These are phyloP conservation scores for Centrocercus urophasianus DNA, from an alignment of 2,113 vertebrate species.

Conservation along the genomic window DNA sequence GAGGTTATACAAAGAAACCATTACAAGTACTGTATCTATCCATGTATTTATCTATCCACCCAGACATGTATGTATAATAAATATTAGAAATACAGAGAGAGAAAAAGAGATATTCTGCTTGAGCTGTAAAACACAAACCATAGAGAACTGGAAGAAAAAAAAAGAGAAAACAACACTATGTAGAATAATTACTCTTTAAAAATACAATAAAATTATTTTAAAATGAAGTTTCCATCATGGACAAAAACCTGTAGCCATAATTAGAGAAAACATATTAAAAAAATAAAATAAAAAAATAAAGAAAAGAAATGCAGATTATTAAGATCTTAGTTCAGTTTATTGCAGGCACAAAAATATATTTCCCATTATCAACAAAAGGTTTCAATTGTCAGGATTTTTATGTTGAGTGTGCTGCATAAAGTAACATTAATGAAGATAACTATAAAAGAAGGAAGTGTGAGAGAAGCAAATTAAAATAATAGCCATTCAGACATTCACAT, in stretches of 20 bases:
- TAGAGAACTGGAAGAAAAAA: not conserved
- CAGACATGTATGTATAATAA: not conserved
- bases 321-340: not conserved
- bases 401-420: not conserved
- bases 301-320: not conserved
- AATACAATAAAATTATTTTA: not conserved
- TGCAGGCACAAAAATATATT: not conserved
- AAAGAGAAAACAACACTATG: not conserved
- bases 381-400: not conserved
- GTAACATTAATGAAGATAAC: not conserved
- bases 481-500: not conserved
- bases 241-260: not conserved
- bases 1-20: not conserved
- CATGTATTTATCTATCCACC: not conserved
- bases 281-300: not conserved
- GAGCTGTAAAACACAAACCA: not conserved
- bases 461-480: not conserved
- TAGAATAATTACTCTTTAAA: not conserved
- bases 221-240: not conserved
- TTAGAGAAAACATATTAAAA: not conserved
- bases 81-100: not conserved
- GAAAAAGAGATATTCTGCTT: not conserved
- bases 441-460: not conserved
- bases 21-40: not conserved
- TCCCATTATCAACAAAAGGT: not conserved